A percentile compares a stretch with the other conserved stretches of the same genome.
Conservation (phyloP, 2,113 vertebrate genomes). For the Clarias macrocephalus region DNA sequence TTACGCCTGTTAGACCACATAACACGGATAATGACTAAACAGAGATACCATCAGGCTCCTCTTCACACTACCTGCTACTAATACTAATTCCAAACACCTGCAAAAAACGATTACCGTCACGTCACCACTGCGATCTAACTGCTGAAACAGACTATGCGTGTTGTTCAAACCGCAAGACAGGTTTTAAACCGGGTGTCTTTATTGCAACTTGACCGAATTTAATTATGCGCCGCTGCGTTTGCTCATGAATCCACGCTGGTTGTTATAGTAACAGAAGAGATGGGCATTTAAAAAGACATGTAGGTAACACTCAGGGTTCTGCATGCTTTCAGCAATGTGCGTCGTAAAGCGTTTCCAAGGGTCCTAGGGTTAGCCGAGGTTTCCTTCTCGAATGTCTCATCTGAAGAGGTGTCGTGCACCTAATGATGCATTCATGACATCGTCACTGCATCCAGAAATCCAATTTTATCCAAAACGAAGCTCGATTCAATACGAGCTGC, state of each 20-base stretch:
- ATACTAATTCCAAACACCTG: neutral
- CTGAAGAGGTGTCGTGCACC: neutral
- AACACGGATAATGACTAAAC: neutral
- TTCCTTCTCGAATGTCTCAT: neutral
- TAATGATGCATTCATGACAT: neutral
- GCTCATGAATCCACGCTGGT: neutral
- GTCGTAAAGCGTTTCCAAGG: neutral
- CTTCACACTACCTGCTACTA: neutral
- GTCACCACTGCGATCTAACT: neutral
- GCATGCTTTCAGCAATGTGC: neutral
- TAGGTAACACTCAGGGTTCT: neutral
- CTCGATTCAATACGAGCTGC: no score
- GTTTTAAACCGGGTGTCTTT: neutral
- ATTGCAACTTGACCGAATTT: neutral
- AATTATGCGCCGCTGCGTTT: neutral
- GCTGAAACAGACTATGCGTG: neutral
- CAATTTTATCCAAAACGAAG: neutral
- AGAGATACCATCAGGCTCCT: neutral
- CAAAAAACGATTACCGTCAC: neutral
- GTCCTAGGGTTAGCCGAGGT: no score
- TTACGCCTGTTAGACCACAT: neutral
- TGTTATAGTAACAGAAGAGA: neutral
- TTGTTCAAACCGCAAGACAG: neutral
- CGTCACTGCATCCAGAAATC: neutral
- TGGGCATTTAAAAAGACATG: neutral